Evolutionary conservation across 2,113 vertebrate genomes (phyloP), one percentile per base, ranked within the genome.

Genomic region (Caranx ignobilis): DNA sequence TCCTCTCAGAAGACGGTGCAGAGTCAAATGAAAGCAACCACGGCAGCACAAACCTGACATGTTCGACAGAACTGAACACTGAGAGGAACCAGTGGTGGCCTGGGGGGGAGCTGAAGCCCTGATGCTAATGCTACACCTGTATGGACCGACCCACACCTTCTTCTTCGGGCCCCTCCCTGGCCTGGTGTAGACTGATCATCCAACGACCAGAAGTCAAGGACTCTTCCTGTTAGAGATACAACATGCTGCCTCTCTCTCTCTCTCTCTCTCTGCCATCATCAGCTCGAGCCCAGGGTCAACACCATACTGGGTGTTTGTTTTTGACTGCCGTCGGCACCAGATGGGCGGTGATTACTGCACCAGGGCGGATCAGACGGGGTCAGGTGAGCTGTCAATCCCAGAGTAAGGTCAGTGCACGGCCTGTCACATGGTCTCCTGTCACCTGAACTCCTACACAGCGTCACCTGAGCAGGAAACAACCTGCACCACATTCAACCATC

Each of bases 291-390:
- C 57, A 39, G 80, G 41, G 71, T 78, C 75, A 57, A 3, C 26
- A 5, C 60, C 77, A 68, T 71, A 54, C n/a, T 56, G 57, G 81
- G 81, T 6, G 48, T 13, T 80, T 80, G 62, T 60, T 65, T 68
- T 65, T 2, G 19, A 10, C 59, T 31, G 50, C 63, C 55, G 41
- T 63, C 3, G 0, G 52, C 6, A 41, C 52, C 77, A 86, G 77
- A 77, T 41, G 72, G 67, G 57, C 0, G 43, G 11, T 15, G 55
- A 70, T 83, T 45, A 50, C 54, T 15, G 43, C 16, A 0, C 56
- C 65, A 3, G 63, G 0, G 59, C 45, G 34, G 66, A 26, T 67
- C 71, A 79, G 34, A 52, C n/a, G 1, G 54, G 10, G 71, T 67
- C 66, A 57, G 63, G 66, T 1, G 10, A 43, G 4, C 11, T 35